These are phyloP conservation scores for Sminthurides aquaticus DNA, from an alignment of 2,888 invertebrate species.

Conservation along the genomic window DNA sequence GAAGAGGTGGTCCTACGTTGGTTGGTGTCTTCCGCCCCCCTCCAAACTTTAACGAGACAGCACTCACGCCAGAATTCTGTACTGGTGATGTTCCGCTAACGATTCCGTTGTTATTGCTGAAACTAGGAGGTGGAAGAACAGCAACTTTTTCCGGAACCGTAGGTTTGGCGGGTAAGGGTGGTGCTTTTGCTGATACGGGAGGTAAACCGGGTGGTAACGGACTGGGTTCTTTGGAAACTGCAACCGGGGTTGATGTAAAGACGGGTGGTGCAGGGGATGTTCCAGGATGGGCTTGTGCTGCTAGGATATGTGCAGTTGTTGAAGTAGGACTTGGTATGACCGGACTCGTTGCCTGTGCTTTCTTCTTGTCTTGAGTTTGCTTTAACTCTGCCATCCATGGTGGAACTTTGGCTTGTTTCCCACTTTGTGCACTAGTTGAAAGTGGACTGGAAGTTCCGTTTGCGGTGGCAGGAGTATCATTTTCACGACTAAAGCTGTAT, in stretches of 20 bases:
- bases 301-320: not conserved
- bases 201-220: not conserved
- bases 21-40: constrained; percentile 24
- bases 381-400: constrained; percentile 78
- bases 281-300: not conserved
- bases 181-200: constrained; percentile 27
- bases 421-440: constrained; percentile 25
- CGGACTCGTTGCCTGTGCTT: constrained; percentile 21
- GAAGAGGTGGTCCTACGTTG: not conserved
- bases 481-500: not conserved
- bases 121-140: not conserved
- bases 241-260: constrained; percentile 1
- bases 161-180: constrained; percentile 43
- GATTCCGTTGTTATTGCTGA: constrained; percentile 5
- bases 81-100: too few species aligned
- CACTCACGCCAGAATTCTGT: constrained; percentile 21
- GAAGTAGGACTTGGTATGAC: constrained; percentile 10
- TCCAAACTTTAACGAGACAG: constrained; percentile 19
- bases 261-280: constrained; percentile 8
- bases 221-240: not conserved
- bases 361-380: constrained; percentile 55
- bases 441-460: constrained; percentile 23
- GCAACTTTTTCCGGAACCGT: constrained; percentile 10
- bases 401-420: constrained; percentile 48
- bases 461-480: constrained; percentile 12